phyloP scores from a whole-genome alignment of 2,888 invertebrate species.

The Seira sanloemensis region DNA sequence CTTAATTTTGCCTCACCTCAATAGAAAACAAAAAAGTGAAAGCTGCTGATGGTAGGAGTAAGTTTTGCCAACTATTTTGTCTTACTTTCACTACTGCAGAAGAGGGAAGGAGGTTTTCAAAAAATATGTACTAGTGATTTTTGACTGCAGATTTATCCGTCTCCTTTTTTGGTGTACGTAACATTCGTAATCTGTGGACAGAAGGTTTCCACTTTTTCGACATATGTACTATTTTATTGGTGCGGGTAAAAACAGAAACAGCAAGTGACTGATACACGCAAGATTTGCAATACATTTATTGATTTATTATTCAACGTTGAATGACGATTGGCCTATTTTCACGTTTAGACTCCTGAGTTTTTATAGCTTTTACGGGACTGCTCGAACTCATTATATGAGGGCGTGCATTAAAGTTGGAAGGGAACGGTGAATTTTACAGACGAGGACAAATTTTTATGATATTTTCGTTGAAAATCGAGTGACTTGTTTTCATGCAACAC shows the following conservation, averaged over 20 bases:
- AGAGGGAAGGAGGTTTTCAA: background rate
- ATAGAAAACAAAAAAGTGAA: background rate
- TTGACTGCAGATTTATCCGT: constrained; percentile 51
- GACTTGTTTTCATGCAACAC: constrained; percentile 6
- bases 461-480: constrained; percentile 7
- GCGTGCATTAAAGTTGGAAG: constrained; percentile 8
- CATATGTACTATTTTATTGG: background rate
- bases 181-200: background rate
- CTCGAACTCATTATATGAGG: constrained; percentile 17
- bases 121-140: constrained; percentile 40
- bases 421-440: constrained; percentile 21
- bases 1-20: background rate
- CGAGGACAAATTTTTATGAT: constrained; percentile 32
- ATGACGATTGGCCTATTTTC: constrained; percentile 56
- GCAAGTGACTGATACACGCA: constrained; percentile 17
- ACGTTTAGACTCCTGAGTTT: constrained; percentile 30
- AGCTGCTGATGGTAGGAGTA: background rate
- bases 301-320: constrained; percentile 54
- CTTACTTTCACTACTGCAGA: background rate
- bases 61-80: background rate
- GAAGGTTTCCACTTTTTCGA: background rate
- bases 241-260: background rate
- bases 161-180: constrained; percentile 2
- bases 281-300: constrained; percentile 28
- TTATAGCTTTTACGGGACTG: constrained; percentile 17